phyloP scores from a whole-genome alignment of 1,140 invertebrate genomes.

The Aphelinus certus region DNA sequence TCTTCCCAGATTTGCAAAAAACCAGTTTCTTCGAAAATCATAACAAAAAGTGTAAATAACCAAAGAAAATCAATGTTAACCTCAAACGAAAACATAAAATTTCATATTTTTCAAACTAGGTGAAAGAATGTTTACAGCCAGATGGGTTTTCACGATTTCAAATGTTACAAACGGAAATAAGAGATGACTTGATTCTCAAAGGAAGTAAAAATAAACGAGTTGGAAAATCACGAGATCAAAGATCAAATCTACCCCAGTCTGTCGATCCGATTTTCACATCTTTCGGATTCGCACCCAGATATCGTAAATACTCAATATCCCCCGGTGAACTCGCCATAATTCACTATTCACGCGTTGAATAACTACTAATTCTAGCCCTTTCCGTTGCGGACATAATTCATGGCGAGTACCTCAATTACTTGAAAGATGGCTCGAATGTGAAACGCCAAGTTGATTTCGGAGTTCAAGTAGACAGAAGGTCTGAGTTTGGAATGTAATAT shows the following conservation, averaged over 20 bases:
- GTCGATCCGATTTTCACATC: slow-evolving; percentile 45
- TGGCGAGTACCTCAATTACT: slow-evolving; percentile 11
- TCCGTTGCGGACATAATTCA: slow-evolving; percentile 31
- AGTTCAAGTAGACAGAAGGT: slow-evolving; percentile 1
- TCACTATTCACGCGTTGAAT: not conserved
- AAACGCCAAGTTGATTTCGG: not conserved
- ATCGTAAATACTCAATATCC: slow-evolving; percentile 33
- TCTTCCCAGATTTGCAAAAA: too few species aligned
- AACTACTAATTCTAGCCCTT: slow-evolving; percentile 26
- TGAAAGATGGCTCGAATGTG: not conserved
- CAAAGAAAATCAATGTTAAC: not conserved
- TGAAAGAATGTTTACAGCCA: slow-evolving; percentile 45
- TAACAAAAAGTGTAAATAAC: slow-evolving; percentile 21
- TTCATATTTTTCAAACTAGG: slow-evolving; percentile 32
- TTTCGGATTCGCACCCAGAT: slow-evolving; percentile 42
- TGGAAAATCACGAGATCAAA: slow-evolving; percentile 42
- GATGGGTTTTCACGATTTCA: slow-evolving; percentile 40
- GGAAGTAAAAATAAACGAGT: slow-evolving; percentile 47
- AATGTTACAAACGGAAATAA: slow-evolving; percentile 46
- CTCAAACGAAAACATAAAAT: slow-evolving; percentile 1
- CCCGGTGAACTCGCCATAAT: not conserved
- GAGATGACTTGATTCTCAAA: slow-evolving; percentile 44
- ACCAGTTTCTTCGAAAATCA: too few species aligned
- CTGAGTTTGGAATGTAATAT: not conserved
- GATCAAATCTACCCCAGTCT: slow-evolving; percentile 44